Evolutionary conservation across 1,140 invertebrate species (phyloP), one percentile per base, ranked within the genome.

Genomic region (Phymastichus coffea): DNA sequence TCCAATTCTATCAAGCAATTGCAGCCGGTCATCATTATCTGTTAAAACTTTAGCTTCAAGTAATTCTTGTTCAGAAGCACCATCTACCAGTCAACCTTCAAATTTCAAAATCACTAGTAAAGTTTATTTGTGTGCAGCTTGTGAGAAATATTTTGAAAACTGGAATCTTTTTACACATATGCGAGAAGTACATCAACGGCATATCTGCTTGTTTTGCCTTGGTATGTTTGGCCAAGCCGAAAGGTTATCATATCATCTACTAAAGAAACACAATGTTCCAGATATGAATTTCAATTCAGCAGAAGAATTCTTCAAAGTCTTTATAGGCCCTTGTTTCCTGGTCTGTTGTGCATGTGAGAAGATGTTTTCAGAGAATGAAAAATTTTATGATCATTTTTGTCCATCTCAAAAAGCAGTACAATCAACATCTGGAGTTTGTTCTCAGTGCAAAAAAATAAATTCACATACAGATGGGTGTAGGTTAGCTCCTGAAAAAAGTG

Each of bases 121-220:
- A 77, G 88, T 90, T 52, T 91, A 88, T 64, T 72, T 89, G 14
- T 93, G 90, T 71, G 86, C 87, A 9, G 86, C 87, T 1, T 93
- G 90, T 73, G 87, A 85, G 22, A 89, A 85, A 2, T 91, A 91
- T 65, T 91, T 90, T 77, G 88, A 91, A 75, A 88, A 88, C 64
- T 92, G 89, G 88, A 90, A 91, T 77, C 77, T 92, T 25, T 92
- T 91, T 72, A 71, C 89, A 10, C 90, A 93, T 65, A 91, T 92
- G 87, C 80, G 87, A 44, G 88, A 91, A 64, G 82, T 87, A 17
- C 90, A 93, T 71, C 85, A 86, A 61, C 82, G 88, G 35, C 87
- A 87, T 68, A 88, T 91, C 63, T 93, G 90, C 70, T 73, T 92
- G 10, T 90, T 87, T 74, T 92, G 90, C 68, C 80, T 91, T 33